Conservation (phyloP, 2,113 vertebrate genomes). For the Cynopterus brachyotis region DNA sequence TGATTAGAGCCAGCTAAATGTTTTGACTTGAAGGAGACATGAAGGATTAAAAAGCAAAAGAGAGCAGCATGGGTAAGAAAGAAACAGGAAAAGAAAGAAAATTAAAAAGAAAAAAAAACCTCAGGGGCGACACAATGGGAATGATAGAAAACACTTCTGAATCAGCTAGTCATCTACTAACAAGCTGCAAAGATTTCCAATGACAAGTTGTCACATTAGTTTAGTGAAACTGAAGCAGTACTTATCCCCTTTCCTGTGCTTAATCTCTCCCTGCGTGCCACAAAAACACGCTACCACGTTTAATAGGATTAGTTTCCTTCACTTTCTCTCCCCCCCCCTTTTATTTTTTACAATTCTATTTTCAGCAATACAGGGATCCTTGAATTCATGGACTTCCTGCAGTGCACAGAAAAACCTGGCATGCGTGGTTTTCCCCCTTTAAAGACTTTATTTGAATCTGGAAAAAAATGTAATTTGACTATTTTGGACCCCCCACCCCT, state of each 20-base stretch:
- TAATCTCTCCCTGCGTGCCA: constrained; percentile 85
- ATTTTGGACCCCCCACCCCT: neutral
- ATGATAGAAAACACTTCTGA: constrained; percentile 86
- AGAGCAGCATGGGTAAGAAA: constrained; percentile 83
- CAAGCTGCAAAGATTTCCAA: constrained; percentile 89
- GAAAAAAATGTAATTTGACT: neutral
- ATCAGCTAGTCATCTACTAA: constrained; percentile 88
- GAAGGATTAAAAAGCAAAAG: constrained; percentile 86
- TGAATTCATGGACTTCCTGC: constrained; percentile 67
- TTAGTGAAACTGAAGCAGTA: constrained; percentile 90
- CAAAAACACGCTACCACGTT: constrained; percentile 86
- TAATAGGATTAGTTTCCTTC: constrained; percentile 89
- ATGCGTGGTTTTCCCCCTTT: neutral
- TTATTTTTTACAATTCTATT: constrained; percentile 83
- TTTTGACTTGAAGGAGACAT: constrained; percentile 89
- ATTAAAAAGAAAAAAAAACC: constrained; percentile 56
- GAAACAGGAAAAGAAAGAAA: constrained; percentile 84
- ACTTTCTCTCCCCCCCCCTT: constrained; percentile 81
- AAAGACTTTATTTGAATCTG: constrained; percentile 41
- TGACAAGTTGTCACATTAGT: constrained; percentile 92
- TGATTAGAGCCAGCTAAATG: constrained; percentile 88
- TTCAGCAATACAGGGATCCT: constrained; percentile 69
- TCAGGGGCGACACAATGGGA: constrained; percentile 82
- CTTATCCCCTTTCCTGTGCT: constrained; percentile 88
- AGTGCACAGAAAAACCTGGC: constrained; percentile 53